Base-by-base conservation (phyloP, 2,888 invertebrate species). In the Pemphredon lugubris region DNA sequence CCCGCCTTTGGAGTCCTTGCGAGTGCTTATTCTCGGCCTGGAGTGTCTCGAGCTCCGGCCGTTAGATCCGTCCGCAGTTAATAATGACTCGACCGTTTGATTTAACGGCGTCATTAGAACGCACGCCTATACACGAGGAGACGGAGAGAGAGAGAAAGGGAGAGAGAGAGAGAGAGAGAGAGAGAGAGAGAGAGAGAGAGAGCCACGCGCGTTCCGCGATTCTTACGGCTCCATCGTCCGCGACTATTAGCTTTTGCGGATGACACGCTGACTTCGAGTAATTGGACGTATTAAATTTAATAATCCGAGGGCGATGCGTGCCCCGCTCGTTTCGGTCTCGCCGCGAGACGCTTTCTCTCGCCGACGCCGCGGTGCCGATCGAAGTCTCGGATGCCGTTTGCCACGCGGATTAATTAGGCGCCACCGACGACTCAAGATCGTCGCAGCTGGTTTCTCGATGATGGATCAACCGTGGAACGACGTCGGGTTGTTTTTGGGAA, bases 201-300 rank as follows among this genome's bases (percentile, higher is more conserved):
- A 34, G 50, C 13, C 7, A 6, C 16, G 16, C 30, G 30, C n/a
- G n/a, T n/a, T n/a, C n/a, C n/a, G n/a, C n/a, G n/a, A n/a, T 47
- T 32, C 64, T 60, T 60, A 60, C 47, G 51, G 58, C 65, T 65
- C 40, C 73, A 65, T 79, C 72, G 37, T 65, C 73, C 47, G 23
- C 39, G 64, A 48, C 73, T 75, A 75, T 83, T 82, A 78, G 77
- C 65, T 61, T 21, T 59, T 61, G 68, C 67, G 69, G 63, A 60
- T 58, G 75, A 72, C 72, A 44, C 61, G 60, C 47, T 71, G 76
- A 76, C 76, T 72, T 60, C 73, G 75, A 79, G 80, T 83, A 84
- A 84, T 84, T 79, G 84, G 66, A 68, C 78, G 69, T 82, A 81
- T 84, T 84, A 83, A 81, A 84, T 84, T 84, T 83, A 84, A 84